Conservation (phyloP, 92 coral and sea anemone species). For the Palythoa grandis region DNA sequence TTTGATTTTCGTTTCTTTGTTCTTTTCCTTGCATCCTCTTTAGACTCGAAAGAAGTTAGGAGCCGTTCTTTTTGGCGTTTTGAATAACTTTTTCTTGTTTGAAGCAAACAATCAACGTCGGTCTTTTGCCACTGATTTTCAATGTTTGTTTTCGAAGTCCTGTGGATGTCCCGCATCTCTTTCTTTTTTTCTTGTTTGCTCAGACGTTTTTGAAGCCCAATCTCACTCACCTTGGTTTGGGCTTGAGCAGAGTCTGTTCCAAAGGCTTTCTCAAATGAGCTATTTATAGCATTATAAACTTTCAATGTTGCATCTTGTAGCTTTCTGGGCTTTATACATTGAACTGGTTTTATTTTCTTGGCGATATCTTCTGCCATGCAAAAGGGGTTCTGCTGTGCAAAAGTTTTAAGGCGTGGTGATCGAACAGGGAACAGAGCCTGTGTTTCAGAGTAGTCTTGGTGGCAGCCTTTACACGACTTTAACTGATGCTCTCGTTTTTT, state of each 20-base stretch:
- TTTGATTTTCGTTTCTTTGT: slow-evolving; percentile 13
- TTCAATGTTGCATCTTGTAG: slow-evolving; percentile 18
- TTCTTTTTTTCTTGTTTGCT: slow-evolving; percentile 9
- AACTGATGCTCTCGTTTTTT: slow-evolving; percentile 24
- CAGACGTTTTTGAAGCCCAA: not conserved
- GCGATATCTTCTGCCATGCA: slow-evolving; percentile 18
- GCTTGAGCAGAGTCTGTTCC: slow-evolving; percentile 30
- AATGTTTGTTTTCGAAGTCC: not conserved
- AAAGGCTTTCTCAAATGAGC: slow-evolving; percentile 10
- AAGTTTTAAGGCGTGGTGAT: not conserved
- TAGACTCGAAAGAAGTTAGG: not conserved
- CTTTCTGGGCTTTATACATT: slow-evolving; percentile 3
- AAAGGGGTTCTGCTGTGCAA: slow-evolving; percentile 22
- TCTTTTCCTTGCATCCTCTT: not conserved
- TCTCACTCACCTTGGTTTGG: slow-evolving; percentile 16
- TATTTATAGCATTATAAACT: slow-evolving; percentile 28
- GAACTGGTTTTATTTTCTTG: slow-evolving; percentile 10
- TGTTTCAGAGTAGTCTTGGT: slow-evolving; percentile 13
- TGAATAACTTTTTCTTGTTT: slow-evolving; percentile 22
- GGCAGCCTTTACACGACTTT: slow-evolving; percentile 4
- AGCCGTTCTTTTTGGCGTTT: slow-evolving; percentile 25
- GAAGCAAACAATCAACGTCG: slow-evolving; percentile 5
- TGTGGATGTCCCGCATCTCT: not conserved
- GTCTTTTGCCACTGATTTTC: slow-evolving; percentile 5
- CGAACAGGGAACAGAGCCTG: slow-evolving; percentile 27